Conservation (phyloP, 2,797 vertebrate genomes). For the Adelosebastes latens region DNA sequence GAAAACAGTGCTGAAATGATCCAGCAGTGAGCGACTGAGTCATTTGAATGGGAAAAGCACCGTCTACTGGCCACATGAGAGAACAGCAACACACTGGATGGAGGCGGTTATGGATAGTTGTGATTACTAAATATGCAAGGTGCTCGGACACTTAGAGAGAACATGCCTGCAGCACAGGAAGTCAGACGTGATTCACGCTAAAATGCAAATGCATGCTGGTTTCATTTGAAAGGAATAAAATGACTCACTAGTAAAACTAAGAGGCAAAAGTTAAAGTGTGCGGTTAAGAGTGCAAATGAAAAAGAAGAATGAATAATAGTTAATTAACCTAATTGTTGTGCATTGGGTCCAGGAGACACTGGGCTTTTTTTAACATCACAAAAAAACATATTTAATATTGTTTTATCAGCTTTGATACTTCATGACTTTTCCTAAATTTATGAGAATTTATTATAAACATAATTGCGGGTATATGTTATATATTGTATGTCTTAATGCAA, state of each 20-base stretch:
- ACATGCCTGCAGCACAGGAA: not conserved
- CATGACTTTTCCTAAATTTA: not conserved
- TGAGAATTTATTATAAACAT: not conserved
- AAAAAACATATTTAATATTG: not conserved
- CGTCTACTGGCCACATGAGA: constrained; percentile 72
- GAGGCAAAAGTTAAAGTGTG: not conserved
- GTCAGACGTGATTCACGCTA: not conserved
- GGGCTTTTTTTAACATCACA: not conserved
- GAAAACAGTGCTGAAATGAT: constrained; percentile 58
- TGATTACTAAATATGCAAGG: not conserved
- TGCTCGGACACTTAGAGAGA: not conserved
- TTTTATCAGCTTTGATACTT: not conserved
- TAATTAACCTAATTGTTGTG: not conserved
- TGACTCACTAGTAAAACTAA: not conserved
- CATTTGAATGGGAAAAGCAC: constrained; percentile 78
- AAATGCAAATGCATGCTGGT: not conserved
- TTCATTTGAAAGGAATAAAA: not conserved
- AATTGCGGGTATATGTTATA: no score
- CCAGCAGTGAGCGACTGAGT: not conserved
- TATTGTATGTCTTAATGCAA: no score
- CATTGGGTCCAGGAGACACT: not conserved
- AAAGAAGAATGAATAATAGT: not conserved
- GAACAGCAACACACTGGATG: constrained; percentile 48
- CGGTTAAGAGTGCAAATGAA: not conserved
- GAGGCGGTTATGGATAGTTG: not conserved